These are phyloP conservation scores for Tachina fera DNA, from an alignment of 2,888 invertebrate species.

Conservation along the genomic window DNA sequence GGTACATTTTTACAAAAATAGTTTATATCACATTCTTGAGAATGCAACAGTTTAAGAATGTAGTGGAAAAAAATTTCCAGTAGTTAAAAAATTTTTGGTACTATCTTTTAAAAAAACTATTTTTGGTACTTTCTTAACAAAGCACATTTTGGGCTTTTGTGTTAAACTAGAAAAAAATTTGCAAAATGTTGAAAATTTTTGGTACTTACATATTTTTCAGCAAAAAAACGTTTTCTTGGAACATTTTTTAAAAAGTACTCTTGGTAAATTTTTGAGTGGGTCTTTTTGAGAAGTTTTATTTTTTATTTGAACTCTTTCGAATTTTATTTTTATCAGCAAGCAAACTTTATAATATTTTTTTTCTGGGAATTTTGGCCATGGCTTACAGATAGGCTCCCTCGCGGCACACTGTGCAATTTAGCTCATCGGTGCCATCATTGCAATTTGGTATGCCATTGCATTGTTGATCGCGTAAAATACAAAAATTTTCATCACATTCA, in stretches of 20 bases:
- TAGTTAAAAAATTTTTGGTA: background rate
- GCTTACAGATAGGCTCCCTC: slow-evolving; percentile 82
- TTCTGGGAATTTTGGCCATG: background rate
- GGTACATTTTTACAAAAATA: too few species aligned
- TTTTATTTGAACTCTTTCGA: background rate
- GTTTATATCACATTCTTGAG: too few species aligned
- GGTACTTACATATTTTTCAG: background rate
- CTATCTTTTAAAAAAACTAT: background rate
- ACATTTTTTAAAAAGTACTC: background rate
- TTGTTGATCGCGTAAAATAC: slow-evolving; percentile 85
- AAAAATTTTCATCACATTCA: slow-evolving; percentile 86
- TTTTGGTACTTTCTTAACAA: background rate
- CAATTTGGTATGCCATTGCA: slow-evolving; percentile 84
- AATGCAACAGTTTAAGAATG: too few species aligned
- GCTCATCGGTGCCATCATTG: slow-evolving; percentile 84
- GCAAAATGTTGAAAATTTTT: background rate
- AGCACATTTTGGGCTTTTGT: too few species aligned
- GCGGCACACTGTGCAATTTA: slow-evolving; percentile 82
- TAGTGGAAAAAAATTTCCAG: too few species aligned
- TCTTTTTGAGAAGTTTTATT: too few species aligned
- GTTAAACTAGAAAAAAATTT: too few species aligned
- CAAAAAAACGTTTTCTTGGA: background rate
- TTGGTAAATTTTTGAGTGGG: background rate
- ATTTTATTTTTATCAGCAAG: background rate
- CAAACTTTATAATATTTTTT: slow-evolving; percentile 53